Conservation (phyloP, 2,113 vertebrate genomes). For the Nettapus auritus region DNA sequence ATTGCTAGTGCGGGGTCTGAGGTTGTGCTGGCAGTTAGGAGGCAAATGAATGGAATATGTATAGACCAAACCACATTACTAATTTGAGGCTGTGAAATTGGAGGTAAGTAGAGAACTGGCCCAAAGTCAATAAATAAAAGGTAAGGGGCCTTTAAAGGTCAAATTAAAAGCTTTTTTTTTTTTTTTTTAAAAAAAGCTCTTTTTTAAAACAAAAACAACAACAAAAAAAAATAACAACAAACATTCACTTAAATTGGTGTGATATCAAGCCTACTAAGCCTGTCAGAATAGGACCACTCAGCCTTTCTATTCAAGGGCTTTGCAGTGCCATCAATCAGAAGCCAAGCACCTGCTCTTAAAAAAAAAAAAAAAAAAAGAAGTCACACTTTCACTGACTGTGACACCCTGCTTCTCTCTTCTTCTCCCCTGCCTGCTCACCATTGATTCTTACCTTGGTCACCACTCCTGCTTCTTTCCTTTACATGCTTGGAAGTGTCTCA, state of each 20-base stretch:
- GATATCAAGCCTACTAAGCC: not conserved
- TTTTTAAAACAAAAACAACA: too few relatives aligned
- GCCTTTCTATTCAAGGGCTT: not conserved
- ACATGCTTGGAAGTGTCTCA: accelerated
- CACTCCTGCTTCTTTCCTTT: not conserved
- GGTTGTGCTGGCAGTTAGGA: not conserved
- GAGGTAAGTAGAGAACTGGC: not conserved
- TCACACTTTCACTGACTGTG: not conserved
- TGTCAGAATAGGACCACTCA: not conserved
- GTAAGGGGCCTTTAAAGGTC: not conserved
- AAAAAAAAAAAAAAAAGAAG: not conserved
- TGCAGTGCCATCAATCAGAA: not conserved
- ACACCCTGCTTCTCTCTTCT: not conserved
- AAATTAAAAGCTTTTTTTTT: conserved; percentile 25
- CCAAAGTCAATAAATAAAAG: not conserved
- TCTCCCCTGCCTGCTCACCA: not conserved
- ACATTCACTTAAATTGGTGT: not conserved
- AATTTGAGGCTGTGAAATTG: not conserved
- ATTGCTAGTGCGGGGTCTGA: not conserved
- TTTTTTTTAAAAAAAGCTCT: too few relatives aligned
- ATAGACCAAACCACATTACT: not conserved
- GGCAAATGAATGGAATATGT: not conserved
- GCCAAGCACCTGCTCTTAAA: not conserved
- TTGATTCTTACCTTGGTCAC: not conserved
- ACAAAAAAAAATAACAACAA: not conserved